Percentiles rank a stretch among this genome's conserved stretches.
phyloP scores from a whole-genome alignment of 2,797 vertebrate genomes.

The Thripadectes ignobilis region DNA sequence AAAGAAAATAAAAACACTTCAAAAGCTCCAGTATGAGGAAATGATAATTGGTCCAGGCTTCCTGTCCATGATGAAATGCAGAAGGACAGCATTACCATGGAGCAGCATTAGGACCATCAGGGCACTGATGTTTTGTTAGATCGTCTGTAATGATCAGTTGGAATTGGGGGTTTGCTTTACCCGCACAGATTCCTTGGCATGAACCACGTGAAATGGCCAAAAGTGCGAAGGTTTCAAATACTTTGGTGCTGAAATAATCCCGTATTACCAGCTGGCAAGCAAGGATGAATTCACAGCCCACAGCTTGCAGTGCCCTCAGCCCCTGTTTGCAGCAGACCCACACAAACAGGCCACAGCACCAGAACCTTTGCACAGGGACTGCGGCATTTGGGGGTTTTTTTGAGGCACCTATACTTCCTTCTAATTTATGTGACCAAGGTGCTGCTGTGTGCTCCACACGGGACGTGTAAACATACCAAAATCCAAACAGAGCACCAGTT shows the following conservation, averaged over 20 bases:
- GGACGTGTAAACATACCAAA: background rate
- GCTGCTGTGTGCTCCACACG: background rate
- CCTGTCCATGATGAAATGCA: conserved; percentile 55
- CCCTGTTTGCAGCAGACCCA: background rate
- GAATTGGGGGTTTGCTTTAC: conserved; percentile 30
- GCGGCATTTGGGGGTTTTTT: fast-evolving
- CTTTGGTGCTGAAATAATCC: background rate
- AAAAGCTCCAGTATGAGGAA: conserved; percentile 68
- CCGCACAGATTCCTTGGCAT: background rate
- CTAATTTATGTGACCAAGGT: background rate
- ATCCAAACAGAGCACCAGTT: background rate
- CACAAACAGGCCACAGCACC: background rate
- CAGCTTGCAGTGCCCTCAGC: background rate
- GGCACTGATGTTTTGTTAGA: conserved; percentile 21
- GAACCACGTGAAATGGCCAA: background rate
- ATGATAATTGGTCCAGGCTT: conserved; percentile 65
- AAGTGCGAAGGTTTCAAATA: background rate
- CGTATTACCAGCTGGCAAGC: background rate
- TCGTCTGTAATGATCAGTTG: background rate
- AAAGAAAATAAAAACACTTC: conserved; percentile 73
- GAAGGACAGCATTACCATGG: conserved; percentile 30
- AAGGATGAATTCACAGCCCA: background rate
- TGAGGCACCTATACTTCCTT: background rate
- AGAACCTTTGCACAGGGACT: background rate
- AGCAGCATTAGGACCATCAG: conserved; percentile 16